Base-by-base conservation (phyloP, 1,140 invertebrate species). In the Drosophila nannoptera region DNA sequence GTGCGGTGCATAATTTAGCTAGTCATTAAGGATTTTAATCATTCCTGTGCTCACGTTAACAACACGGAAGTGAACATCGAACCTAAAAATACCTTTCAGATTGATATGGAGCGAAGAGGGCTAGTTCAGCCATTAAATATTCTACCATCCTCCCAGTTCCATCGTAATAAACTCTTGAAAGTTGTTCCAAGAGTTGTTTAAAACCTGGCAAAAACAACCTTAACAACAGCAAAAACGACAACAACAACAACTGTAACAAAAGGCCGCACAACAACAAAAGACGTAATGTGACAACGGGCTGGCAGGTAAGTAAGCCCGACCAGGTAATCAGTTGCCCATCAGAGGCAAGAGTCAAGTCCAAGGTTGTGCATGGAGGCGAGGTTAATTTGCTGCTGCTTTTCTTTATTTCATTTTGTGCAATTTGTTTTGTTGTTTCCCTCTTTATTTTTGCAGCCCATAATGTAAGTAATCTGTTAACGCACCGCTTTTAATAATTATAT, bases 161-260 rank as follows among this genome's bases (percentile, higher is more conserved):
- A 69, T 69, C 72, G 60, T 66, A 49, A 72, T 68, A 66, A 70
- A 65, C 46, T 50, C 69, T 86, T 72, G 81, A 86, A 84, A 84
- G 80, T 84, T 77, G 80, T 77, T 81, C 70, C 64, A 69, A 71
- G 78, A 81, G 73, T 48, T 53, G 80, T 86, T 81, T 62, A 46
- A 60, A 58, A 52, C 36, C n/a, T 36, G 42, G 36, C 69, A 56
- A 35, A 31, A 38, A 48, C 53, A 38, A 43, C 38, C 22, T 22
- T 46, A 43, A 22, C 50, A 48, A 36, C 49, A 38, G 48, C 16
- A 40, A 43, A 49, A 46, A 14, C 8, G 16, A 43, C 49, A 38
- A 55, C 16, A 40, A 43, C 56, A 46, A 14, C 8, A 32, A 43
- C 32, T 48, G 38, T 45, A 53, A 52, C 50, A 36, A 33, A 52